These are phyloP conservation scores for Columba janthina DNA, from an alignment of 2,113 vertebrate species.

Conservation along the genomic window DNA sequence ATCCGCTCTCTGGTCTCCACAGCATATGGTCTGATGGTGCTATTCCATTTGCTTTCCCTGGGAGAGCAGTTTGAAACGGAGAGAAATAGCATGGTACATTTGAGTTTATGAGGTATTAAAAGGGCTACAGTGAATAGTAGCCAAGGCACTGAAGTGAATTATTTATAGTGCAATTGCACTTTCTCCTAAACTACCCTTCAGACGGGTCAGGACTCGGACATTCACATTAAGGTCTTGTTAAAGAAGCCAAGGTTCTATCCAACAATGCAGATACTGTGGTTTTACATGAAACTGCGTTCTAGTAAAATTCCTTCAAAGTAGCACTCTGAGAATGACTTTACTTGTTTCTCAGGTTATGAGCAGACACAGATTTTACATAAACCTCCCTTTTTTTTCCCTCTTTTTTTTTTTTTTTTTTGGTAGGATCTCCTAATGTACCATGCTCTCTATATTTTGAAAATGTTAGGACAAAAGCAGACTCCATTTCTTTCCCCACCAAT, in stretches of 20 bases:
- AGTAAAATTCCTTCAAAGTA: not conserved
- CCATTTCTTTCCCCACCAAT: not conserved
- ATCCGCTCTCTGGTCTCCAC: conserved; percentile 18
- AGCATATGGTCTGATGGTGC: conserved; percentile 68
- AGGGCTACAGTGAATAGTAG: conserved; percentile 47
- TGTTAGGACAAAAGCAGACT: not conserved
- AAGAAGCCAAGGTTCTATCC: not conserved
- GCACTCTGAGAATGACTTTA: not conserved
- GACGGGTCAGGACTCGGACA: not conserved
- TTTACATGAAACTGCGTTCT: not conserved
- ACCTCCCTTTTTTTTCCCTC: not conserved
- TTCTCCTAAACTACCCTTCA: conserved; percentile 49
- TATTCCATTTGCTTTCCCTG: conserved; percentile 46
- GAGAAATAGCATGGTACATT: conserved; percentile 70
- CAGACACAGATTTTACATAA: not conserved
- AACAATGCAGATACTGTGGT: not conserved
- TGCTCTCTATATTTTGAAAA: not conserved
- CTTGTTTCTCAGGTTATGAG: not conserved
- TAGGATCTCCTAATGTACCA: not conserved
- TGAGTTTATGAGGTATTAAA: conserved; percentile 74
- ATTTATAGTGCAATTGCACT: conserved; percentile 50
- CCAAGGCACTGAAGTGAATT: conserved; percentile 47
- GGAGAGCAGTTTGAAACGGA: conserved; percentile 56
- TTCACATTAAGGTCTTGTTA: conserved; percentile 38
- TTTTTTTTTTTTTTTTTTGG: not conserved